phyloP scores from a whole-genome alignment of 2,888 invertebrate genomes.

The Xylota segnis region DNA sequence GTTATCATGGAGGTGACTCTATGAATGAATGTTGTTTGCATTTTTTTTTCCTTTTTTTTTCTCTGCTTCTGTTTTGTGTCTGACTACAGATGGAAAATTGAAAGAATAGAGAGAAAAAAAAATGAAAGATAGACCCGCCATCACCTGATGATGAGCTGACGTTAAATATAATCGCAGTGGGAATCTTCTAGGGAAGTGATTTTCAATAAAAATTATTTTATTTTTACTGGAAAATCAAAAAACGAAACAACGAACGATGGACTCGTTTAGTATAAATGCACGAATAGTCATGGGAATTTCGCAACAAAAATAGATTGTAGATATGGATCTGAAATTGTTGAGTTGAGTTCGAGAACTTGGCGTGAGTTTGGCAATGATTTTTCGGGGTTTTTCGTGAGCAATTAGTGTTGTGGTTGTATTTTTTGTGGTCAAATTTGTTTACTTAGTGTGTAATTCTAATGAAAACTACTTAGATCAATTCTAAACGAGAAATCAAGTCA shows the following conservation, averaged over 20 bases:
- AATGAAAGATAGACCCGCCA: not conserved
- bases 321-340: constrained; percentile 3
- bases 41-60: not conserved
- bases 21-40: constrained; percentile 65
- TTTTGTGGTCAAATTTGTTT: constrained; percentile 10
- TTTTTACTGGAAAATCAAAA: constrained; percentile 19
- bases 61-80: constrained; percentile 1
- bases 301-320: constrained; percentile 44
- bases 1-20: constrained; percentile 46
- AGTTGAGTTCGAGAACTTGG: constrained; percentile 44
- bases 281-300: constrained; percentile 55
- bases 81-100: constrained; percentile 44
- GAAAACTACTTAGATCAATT: not conserved
- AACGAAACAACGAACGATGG: not conserved
- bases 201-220: constrained; percentile 13
- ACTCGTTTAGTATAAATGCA: constrained; percentile 7
- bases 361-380: not conserved
- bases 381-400: not conserved
- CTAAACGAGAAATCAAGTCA: not conserved
- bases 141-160: constrained; percentile 32
- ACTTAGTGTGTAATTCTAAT: not conserved
- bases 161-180: constrained; percentile 20
- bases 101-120: constrained; percentile 1
- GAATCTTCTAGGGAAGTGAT: constrained; percentile 37
- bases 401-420: not conserved